Evolutionary conservation across 2,113 vertebrate genomes (phyloP), one percentile per base, ranked within the genome.

Genomic region (Pygoscelis adeliae): DNA sequence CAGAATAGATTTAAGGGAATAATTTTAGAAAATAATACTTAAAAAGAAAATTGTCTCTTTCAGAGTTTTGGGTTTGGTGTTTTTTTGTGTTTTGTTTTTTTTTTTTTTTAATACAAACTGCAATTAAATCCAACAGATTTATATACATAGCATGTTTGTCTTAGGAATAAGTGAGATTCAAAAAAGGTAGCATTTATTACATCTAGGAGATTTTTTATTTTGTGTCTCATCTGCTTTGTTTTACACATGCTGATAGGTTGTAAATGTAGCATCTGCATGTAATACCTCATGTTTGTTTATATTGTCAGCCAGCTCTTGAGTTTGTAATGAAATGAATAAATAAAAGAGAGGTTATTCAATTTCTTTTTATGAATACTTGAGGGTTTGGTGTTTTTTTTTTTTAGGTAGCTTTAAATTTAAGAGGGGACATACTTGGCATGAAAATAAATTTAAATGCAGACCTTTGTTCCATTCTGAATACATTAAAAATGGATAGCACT

Each of bases 401-500:
- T 25, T 25, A 73, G 47, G 23, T 89, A 80, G 61, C 53, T 87
- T 66, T 94, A 87, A 46, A 90, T 91, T 77, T 95, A 79, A 73
- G n/a, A 77, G 73, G 42, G n/a, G 14, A 62, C 0, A 0, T 85
- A 89, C 22, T 82, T 82, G 49, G 34, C 62, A 62, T 77, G 46
- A 89, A 87, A 79, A 66, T 62, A 92, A 93, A 85, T 83, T 74
- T 93, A 76, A 89, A 79, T 67, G 47, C 15, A 1, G 9, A 95
- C 70, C 74, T 95, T 95, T 90, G 84, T 96, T 85, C 44, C 87
- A 4, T 73, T 97, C 93, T 55, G 93, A 97, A 90, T 73, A 44
- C 67, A 93, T 94, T 96, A 59, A 94, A 81, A 96, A 67, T 93
- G 36, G 78, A 27, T 97, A 89, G 93, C 89, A 94, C 53, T 96